Percentiles rank a stretch among this genome's conserved stretches.
These are phyloP conservation scores for Indri indri DNA, from an alignment of 2,113 vertebrate genomes.

Conservation along the genomic window DNA sequence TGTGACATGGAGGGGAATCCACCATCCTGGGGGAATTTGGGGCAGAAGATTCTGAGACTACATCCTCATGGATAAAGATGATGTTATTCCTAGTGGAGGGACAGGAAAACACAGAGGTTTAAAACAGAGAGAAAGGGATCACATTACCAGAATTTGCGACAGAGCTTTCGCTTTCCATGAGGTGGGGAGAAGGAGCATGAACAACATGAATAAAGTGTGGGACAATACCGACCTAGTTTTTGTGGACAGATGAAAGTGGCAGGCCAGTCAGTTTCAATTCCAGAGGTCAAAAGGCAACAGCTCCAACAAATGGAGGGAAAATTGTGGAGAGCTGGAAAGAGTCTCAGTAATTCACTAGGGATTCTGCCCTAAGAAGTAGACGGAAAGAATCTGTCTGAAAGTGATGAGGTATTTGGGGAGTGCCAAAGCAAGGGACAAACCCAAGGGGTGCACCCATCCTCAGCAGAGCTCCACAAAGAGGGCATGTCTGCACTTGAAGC, in stretches of 20 bases:
- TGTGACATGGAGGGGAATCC: not conserved
- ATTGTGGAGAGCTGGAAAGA: not conserved
- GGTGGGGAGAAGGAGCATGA: not conserved
- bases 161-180: not conserved
- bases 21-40: not conserved
- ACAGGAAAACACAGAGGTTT: not conserved
- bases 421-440: not conserved
- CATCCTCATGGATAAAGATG: not conserved
- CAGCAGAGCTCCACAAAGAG: not conserved
- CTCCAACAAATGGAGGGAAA: slow-evolving; percentile 5
- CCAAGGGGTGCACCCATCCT: not conserved
- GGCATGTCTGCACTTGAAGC: not conserved
- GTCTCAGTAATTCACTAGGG: not conserved
- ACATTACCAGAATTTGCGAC: not conserved
- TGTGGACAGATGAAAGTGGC: not conserved
- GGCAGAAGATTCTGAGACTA: not conserved
- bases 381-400: slow-evolving; percentile 36
- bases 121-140: not conserved
- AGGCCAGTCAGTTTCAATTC: not conserved
- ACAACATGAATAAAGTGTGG: not conserved
- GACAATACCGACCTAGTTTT: not conserved
- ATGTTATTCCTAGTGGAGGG: not conserved
- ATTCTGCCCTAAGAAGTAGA: not conserved
- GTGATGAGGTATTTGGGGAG: slow-evolving; percentile 6
- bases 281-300: slow-evolving; percentile 7